A percentile compares a stretch with the other conserved stretches of the same genome.
Conservation (phyloP, 2,888 invertebrate species). For the Dorcus hopei region DNA sequence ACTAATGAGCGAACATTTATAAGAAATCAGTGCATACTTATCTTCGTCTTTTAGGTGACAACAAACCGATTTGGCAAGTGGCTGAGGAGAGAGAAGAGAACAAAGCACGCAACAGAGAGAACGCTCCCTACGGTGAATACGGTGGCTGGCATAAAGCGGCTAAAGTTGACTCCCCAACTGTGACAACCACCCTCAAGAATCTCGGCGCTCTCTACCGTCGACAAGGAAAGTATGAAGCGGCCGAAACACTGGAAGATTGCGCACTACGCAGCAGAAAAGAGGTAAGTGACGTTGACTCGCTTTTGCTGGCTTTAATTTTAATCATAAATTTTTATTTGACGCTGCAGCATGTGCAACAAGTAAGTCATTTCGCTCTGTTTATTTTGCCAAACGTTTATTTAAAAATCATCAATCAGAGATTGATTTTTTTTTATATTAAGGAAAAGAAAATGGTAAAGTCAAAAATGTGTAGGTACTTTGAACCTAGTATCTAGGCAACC, state of each 20-base stretch:
- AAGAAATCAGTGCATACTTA: not conserved
- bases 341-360: slow-evolving; percentile 64
- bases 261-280: slow-evolving; percentile 94
- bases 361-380: slow-evolving; percentile 48
- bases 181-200: slow-evolving; percentile 97
- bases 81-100: slow-evolving; percentile 98
- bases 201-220: slow-evolving; percentile 95
- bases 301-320: slow-evolving; percentile 4
- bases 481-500: too few species aligned
- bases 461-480: not conserved
- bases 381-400: not conserved
- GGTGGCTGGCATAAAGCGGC: slow-evolving; percentile 98
- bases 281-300: slow-evolving; percentile 53
- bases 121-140: slow-evolving; percentile 86
- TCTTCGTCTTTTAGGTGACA: slow-evolving; percentile 63
- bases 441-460: not conserved
- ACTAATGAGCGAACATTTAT: too few species aligned
- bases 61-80: slow-evolving; percentile 96
- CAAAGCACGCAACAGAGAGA: slow-evolving; percentile 81
- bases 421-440: not conserved
- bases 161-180: slow-evolving; percentile 95
- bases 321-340: slow-evolving; percentile 32
- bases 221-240: slow-evolving; percentile 99
- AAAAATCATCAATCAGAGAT: not conserved
- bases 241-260: slow-evolving; percentile 98